Evolutionary conservation across 1,140 invertebrate genomes (phyloP), one percentile per base, ranked within the genome.

Genomic region (Aleiodes sp.): DNA sequence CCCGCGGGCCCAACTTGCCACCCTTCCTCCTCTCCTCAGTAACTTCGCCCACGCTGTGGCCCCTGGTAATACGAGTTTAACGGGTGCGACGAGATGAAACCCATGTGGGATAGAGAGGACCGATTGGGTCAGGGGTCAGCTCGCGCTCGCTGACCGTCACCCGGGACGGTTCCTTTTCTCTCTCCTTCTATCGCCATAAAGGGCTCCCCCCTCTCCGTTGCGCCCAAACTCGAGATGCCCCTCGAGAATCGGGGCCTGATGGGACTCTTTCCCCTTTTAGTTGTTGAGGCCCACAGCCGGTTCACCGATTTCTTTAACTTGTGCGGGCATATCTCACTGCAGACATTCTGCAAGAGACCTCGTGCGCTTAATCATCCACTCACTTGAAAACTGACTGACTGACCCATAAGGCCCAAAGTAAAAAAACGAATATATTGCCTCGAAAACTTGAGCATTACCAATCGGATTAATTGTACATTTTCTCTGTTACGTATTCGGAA

Each of bases 101-200:
- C n/a, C 57, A 46, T 16, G 39, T 39, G 10, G 64, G 73, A 67
- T 70, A 46, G 70, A 68, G 68, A 68, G 73, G 69, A 75, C 70
- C 67, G 68, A 68, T 73, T 70, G 76, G 84, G 84, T 86, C 82
- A 84, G 75, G 70, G 84, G 82, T 86, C 81, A 85, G 79, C 82
- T 80, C 79, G 82, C 84, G 81, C 83, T 82, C 79, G 83, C 84
- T 85, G 83, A 85, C 84, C 84, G 84, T 84, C 84, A 85, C 82
- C 83, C 79, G 75, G 76, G 80, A 83, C 78, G 80, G 78, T 84
- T 82, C 78, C 79, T 79, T 80, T 79, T 79, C 77, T 76, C 74
- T 71, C 67, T 61, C 14, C 8, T 59, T 60, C 35, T 21, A 16
- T 43, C 60, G 19, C 26, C 64, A 57, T 68, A 59, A 59, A 43